Evolutionary conservation across 2,888 invertebrate species (phyloP), one percentile per base, ranked within the genome.

Genomic region (Lochmaea crataegi): DNA sequence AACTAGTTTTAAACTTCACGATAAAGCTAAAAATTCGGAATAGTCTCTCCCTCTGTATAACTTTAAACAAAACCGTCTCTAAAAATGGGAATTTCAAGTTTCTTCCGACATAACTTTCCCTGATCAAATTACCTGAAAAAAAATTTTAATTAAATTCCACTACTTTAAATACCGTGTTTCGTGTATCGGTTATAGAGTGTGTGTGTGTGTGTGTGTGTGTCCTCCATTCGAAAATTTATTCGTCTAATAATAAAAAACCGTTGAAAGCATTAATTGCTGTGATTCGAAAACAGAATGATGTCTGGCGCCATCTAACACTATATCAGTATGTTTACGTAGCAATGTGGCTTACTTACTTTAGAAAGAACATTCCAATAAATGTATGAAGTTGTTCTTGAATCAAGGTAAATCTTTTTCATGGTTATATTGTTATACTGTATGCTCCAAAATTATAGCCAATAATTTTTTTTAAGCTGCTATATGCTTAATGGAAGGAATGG

Each of bases 191-290:
- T 63, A 38, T 38, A 38, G 32, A 38, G 32, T 38, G 32, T 32
- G 5, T 38, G 61, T 63, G 32, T 38, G 32, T 32, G 5, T 38
- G 61, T 63, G 61, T 71, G 60, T 65, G 66, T 71, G 74, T 71
- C 67, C 71, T 48, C 66, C 48, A 65, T 73, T 73, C 71, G 14
- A 56, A 71, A 75, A 75, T 75, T 71, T 75, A 75, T 75, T 66
- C 73, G 73, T 68, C 71, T 75, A 73, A 73, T 72, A 72, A 74
- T 68, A 73, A 73, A 75, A 71, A 71, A 68, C 75, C 71, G 75
- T 73, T 68, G 75, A 75, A 71, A 75, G 75, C 75, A 75, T 75
- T 75, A 75, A 75, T 75, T 75, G 73, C 73, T 73, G 42, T 65
- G 75, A 75, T 75, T 73, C 68, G 45, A 71, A 75, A 72, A 75